These are phyloP conservation scores for Himalopsyche kuldschensis DNA, from an alignment of 2,888 invertebrate species.

Conservation along the genomic window DNA sequence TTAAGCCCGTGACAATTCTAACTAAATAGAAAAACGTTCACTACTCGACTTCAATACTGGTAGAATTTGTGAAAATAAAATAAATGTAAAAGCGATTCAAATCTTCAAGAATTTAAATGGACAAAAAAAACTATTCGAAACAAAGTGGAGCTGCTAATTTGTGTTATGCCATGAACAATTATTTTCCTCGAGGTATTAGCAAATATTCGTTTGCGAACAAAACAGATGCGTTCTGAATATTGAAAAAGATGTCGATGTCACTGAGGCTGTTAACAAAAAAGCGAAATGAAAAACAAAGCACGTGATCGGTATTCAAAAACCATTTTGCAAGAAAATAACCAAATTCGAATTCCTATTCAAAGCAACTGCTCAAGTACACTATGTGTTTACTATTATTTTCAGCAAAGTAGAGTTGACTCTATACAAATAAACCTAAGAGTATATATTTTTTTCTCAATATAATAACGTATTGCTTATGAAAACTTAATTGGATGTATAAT, in stretches of 20 bases:
- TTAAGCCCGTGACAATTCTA: no score
- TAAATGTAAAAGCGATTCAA: no score
- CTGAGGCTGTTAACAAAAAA: neutral
- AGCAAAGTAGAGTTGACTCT: neutral
- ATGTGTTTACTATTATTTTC: neutral
- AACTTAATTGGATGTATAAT: no score
- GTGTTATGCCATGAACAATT: neutral
- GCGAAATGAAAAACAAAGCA: slow-evolving; percentile 13
- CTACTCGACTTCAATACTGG: no score
- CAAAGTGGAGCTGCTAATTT: neutral
- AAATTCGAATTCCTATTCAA: neutral
- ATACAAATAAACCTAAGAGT: no score
- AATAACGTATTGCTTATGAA: no score
- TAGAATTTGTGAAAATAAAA: no score
- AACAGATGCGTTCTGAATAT: neutral
- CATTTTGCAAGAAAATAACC: slow-evolving; percentile 13
- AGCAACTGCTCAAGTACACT: neutral
- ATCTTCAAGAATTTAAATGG: no score
- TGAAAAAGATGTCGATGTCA: neutral
- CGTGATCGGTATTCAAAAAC: slow-evolving; percentile 19
- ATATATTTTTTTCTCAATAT: no score
- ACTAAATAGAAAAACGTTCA: no score
- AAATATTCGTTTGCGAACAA: neutral
- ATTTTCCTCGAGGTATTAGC: neutral
- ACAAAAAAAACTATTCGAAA: no score